phyloP scores from a whole-genome alignment of 2,888 invertebrate species.

The Phyllotreta striolata region DNA sequence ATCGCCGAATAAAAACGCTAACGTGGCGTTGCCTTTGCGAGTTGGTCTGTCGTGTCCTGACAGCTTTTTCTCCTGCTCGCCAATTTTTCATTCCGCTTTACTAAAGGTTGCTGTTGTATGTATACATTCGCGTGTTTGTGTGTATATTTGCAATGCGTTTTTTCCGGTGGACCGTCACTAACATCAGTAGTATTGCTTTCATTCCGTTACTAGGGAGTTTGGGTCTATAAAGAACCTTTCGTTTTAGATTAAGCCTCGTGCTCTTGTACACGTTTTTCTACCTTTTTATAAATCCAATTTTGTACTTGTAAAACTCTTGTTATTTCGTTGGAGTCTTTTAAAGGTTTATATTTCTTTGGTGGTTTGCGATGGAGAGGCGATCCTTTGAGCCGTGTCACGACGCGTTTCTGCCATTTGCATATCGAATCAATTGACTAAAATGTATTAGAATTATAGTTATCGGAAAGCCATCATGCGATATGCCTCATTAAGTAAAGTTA shows the following conservation, averaged over 20 bases:
- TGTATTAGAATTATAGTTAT: slow-evolving; percentile 32
- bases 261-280: too few species aligned
- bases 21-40: slow-evolving; percentile 34
- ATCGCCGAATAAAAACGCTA: slow-evolving; percentile 23
- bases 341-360: too few species aligned
- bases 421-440: slow-evolving; percentile 36
- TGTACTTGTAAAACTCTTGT: too few species aligned
- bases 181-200: too few species aligned
- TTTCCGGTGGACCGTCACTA: too few species aligned
- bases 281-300: too few species aligned
- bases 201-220: too few species aligned
- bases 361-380: background rate
- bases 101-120: background rate
- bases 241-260: too few species aligned
- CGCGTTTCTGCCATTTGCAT: slow-evolving; percentile 36
- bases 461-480: slow-evolving; percentile 32
- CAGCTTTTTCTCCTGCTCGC: slow-evolving; percentile 23
- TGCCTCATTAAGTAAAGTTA: slow-evolving; percentile 32
- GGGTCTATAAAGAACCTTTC: too few species aligned
- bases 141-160: too few species aligned
- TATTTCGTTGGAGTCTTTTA: too few species aligned
- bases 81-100: slow-evolving; percentile 21
- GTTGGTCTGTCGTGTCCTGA: slow-evolving; percentile 36
- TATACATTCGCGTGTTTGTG: slow-evolving; percentile 6
- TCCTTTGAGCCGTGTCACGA: slow-evolving; percentile 34